Base-by-base conservation (phyloP, 2,888 invertebrate genomes). In the Hoplodrina ambigua region DNA sequence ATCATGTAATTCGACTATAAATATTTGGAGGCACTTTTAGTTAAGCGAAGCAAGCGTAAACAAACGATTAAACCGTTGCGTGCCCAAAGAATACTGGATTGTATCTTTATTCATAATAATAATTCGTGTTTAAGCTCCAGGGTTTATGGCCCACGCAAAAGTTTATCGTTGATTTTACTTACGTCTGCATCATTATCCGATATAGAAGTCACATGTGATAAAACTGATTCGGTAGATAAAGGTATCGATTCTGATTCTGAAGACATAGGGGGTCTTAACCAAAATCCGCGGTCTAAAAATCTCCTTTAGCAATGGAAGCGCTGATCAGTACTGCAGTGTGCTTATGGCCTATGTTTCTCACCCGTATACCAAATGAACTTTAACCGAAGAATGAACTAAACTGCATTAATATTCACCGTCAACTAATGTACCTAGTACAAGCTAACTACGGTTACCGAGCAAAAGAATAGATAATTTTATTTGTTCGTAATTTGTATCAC, bases 1-100 rank as follows among this genome's bases (percentile, higher is more conserved):
- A 92, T 93, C 95, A 95, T 95, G 95, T 93, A 92, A 94, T 90
- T 88, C 79, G 89, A 87, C 92, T 90, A 92, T 94, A 94, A 93
- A 94, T 93, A 93, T 90, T 89, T 91, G 85, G 84, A 88, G 89
- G 88, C 90, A 90, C 91, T 92, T 90, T 93, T 89, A 89, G 88
- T 86, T 86, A 90, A 90, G 88, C 89, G 69, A 91, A 91, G 90
- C 90, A 92, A 93, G 94, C 94, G 92, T 94, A 94, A 94, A 94
- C 91, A 92, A 93, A 93, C 88, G 90, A 93, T 92, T 93, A 92
- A 89, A 88, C 81, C 85, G 78, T 93, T 92, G 94, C 95, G 94
- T 94, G 94, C 83, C 80, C 80, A 57, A 86, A 87, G 86, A 88
- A 87, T 85, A 80, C 84, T 82, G 80, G 82, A 84, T 86, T 78